These are phyloP conservation scores for Apodemus agrarius DNA, from an alignment of 2,797 vertebrate genomes.

Conservation along the genomic window DNA sequence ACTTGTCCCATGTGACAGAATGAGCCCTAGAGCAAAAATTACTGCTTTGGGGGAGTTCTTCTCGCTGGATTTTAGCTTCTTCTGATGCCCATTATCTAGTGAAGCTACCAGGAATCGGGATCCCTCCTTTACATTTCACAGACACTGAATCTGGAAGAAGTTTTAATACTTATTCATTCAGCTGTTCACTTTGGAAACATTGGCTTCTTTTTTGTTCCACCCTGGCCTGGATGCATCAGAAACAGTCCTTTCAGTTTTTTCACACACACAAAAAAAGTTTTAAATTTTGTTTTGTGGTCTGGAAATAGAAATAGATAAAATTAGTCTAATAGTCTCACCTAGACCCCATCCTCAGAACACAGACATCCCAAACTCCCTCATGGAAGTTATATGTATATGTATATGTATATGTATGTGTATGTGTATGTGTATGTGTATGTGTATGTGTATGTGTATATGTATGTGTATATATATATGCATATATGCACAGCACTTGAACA, in stretches of 20 bases:
- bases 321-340: conserved; percentile 15
- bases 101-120: background rate
- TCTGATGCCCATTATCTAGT: conserved; percentile 30
- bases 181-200: background rate
- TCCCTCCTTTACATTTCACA: background rate
- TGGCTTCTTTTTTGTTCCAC: background rate
- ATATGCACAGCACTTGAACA: background rate
- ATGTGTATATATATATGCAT: background rate
- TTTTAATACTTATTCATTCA: background rate
- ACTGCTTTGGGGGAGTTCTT: background rate
- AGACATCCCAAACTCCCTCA: background rate
- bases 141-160: background rate
- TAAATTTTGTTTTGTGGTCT: background rate
- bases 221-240: background rate
- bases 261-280: background rate
- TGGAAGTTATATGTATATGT: background rate
- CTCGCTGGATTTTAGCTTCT: conserved; percentile 38
- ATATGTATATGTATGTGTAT: no score
- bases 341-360: background rate
- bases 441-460: background rate
- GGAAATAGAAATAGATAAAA: background rate
- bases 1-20: conserved; percentile 14
- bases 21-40: background rate
- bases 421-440: no score
- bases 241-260: conserved; percentile 14